A percentile compares a stretch with the other conserved stretches of the same genome.
Evolutionary conservation across 2,797 vertebrate genomes (phyloP).

Genomic region (Eulemur coronatus): DNA sequence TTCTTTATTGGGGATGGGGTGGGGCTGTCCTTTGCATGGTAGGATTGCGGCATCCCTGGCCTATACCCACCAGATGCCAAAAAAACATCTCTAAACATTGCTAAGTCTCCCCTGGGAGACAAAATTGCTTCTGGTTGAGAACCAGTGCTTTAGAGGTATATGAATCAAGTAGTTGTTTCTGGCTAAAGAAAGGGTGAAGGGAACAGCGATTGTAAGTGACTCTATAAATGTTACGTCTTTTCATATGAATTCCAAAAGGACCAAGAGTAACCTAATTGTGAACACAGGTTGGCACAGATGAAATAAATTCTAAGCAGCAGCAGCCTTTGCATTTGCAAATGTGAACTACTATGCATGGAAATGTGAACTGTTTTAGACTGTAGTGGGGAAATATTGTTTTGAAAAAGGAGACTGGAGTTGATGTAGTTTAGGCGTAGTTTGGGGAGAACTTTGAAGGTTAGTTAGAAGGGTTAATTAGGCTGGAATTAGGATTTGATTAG

Average conservation of each 20-base stretch:
- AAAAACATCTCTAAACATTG: neutral
- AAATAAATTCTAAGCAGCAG: conserved; percentile 7
- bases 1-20: neutral
- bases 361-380: neutral
- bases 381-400: neutral
- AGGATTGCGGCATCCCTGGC: neutral
- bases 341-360: neutral
- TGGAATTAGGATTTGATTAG: neutral
- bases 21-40: neutral
- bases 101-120: neutral
- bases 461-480: neutral
- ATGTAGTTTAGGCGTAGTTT: neutral
- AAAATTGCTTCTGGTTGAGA: neutral
- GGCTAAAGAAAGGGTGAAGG: neutral
- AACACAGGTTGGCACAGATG: neutral
- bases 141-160: neutral
- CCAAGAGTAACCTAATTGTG: conserved; percentile 19
- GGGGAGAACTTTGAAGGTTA: neutral
- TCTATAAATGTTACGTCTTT: conserved; percentile 16
- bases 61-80: neutral
- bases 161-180: neutral
- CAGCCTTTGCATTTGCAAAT: conserved; percentile 31
- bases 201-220: neutral
- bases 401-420: neutral
- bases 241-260: conserved; percentile 9